These are phyloP conservation scores for Rhamphomyia laevipes DNA, from an alignment of 2,888 invertebrate genomes.

Conservation along the genomic window DNA sequence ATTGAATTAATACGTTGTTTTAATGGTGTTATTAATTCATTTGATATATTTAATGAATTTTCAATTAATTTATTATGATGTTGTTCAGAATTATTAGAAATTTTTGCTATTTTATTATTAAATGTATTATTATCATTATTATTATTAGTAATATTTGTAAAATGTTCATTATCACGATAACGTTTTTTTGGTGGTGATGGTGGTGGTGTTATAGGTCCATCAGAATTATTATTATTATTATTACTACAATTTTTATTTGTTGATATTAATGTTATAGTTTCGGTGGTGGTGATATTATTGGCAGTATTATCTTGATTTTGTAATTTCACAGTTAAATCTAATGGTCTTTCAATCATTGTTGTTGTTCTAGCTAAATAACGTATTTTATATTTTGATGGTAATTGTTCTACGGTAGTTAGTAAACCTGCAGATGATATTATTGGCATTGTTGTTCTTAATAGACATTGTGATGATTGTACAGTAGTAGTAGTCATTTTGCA, in stretches of 20 bases:
- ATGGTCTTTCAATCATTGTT: conserved; percentile 41
- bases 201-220: conserved; percentile 60
- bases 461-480: too few relatives aligned
- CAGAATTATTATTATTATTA: neutral
- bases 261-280: neutral
- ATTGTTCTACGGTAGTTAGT: conserved; percentile 35
- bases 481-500: too few relatives aligned
- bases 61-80: neutral
- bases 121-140: neutral
- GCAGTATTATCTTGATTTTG: conserved; percentile 11
- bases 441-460: too few relatives aligned
- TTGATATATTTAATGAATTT: neutral
- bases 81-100: neutral
- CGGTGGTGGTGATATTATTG: neutral
- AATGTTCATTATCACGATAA: conserved; percentile 12
- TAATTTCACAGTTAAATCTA: conserved; percentile 58
- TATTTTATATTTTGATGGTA: conserved; percentile 37
- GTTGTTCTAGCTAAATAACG: conserved; percentile 32
- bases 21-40: conserved; percentile 13
- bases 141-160: conserved; percentile 1
- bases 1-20: conserved; percentile 25
- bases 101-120: neutral
- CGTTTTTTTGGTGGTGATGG: conserved; percentile 54
- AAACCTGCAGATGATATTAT: conserved; percentile 33
- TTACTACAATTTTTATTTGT: neutral